phyloP scores from a whole-genome alignment of 2,888 invertebrate genomes.

The Acanthosepion lycidas region DNA sequence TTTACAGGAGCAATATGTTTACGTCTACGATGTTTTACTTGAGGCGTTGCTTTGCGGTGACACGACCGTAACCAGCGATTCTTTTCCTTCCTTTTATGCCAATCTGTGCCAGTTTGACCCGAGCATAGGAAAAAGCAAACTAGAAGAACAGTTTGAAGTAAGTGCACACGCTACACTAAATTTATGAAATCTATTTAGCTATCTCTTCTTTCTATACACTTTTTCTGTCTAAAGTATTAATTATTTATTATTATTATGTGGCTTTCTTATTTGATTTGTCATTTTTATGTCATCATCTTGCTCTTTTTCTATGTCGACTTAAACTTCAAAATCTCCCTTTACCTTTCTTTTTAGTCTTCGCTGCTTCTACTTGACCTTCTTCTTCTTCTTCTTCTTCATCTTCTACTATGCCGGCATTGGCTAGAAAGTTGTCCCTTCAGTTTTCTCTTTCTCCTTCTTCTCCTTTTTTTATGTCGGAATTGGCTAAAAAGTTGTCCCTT shows the following conservation, averaged over 20 bases:
- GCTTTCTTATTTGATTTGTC: too few species aligned
- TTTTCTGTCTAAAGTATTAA: too few species aligned
- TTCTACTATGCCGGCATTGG: too few species aligned
- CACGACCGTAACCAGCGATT: slow-evolving; percentile 63
- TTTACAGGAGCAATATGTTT: slow-evolving; percentile 69
- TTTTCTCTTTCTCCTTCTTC: too few species aligned
- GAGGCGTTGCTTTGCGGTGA: slow-evolving; percentile 70
- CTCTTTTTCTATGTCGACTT: too few species aligned
- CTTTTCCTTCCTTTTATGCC: slow-evolving; percentile 64
- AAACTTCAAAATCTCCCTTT: neutral
- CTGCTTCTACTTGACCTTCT: neutral
- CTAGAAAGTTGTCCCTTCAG: neutral
- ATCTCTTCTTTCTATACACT: too few species aligned
- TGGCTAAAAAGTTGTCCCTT: too few species aligned
- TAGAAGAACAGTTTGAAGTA: slow-evolving; percentile 68
- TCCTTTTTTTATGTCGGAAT: too few species aligned
- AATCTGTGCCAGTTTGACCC: slow-evolving; percentile 66
- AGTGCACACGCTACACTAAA: neutral
- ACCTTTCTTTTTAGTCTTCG: neutral
- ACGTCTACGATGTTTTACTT: slow-evolving; percentile 68
- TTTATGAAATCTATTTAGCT: neutral
- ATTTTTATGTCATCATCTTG: too few species aligned
- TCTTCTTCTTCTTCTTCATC: neutral
- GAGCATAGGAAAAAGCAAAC: slow-evolving; percentile 67
- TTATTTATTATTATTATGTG: too few species aligned